These are phyloP conservation scores for Dicrurus megarhynchus DNA, from an alignment of 2,113 vertebrate species.

Conservation along the genomic window DNA sequence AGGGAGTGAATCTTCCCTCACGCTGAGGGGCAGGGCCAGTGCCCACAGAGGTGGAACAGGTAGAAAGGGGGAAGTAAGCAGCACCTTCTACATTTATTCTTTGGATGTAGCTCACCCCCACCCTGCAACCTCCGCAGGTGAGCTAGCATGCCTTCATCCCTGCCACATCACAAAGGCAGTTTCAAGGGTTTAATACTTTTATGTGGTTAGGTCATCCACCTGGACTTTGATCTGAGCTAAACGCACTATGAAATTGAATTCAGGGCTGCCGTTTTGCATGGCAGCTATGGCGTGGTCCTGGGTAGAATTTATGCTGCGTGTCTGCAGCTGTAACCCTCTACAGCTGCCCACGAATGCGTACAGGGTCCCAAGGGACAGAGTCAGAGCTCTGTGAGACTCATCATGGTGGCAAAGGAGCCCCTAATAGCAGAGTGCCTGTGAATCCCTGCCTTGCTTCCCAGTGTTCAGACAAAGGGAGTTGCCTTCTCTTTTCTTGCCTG, in stretches of 20 bases:
- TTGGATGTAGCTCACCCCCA: rapidly evolving
- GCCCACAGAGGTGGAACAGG: no score
- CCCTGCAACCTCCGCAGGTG: rapidly evolving
- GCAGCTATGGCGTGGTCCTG: rapidly evolving
- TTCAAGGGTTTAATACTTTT: neutral
- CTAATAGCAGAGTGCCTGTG: neutral
- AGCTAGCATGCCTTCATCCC: neutral
- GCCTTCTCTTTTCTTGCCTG: neutral
- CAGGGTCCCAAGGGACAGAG: neutral
- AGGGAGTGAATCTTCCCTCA: neutral
- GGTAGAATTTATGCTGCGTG: neutral
- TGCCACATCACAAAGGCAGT: neutral
- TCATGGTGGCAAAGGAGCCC: rapidly evolving
- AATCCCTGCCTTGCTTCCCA: neutral
- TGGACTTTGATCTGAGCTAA: neutral
- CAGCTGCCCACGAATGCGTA: rapidly evolving
- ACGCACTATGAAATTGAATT: neutral
- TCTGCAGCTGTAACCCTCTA: neutral
- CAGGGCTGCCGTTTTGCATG: neutral
- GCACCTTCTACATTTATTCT: neutral
- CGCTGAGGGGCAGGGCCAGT: neutral
- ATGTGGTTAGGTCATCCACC: neutral
- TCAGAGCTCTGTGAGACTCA: neutral
- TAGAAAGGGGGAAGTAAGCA: neutral
- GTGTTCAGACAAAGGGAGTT: rapidly evolving